A percentile compares a stretch with the other conserved stretches of the same genome.
These are phyloP conservation scores for Trimorus sp. DNA, from an alignment of 2,888 invertebrate species.

Conservation along the genomic window DNA sequence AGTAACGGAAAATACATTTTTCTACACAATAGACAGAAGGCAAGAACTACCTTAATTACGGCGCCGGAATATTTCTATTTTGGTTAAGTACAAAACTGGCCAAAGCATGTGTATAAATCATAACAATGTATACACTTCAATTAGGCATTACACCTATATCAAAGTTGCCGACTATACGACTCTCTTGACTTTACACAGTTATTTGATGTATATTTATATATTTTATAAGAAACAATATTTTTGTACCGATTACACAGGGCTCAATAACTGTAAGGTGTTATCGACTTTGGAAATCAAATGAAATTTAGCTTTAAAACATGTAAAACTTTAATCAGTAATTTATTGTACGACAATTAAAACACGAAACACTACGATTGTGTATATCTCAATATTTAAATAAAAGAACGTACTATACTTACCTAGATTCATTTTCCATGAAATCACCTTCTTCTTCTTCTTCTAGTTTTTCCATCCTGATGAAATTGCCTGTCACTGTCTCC, in stretches of 20 bases:
- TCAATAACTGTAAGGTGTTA: conserved; percentile 35
- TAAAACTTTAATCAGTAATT: conserved; percentile 23
- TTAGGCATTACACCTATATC: conserved; percentile 53
- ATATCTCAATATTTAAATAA: conserved; percentile 38
- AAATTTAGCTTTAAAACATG: conserved; percentile 32
- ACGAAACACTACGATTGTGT: conserved; percentile 22
- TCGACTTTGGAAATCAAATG: conserved; percentile 21
- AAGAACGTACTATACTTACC: conserved; percentile 35
- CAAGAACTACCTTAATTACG: conserved; percentile 32
- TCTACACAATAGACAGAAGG: background rate
- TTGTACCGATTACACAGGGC: conserved; percentile 34
- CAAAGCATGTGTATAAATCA: conserved; percentile 60
- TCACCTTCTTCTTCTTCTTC: conserved; percentile 12
- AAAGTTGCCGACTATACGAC: conserved; percentile 36
- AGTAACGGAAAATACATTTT: background rate
- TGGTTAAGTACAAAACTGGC: conserved; percentile 63
- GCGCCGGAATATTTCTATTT: conserved; percentile 53
- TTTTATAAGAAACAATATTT: conserved; percentile 51
- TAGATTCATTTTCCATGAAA: conserved; percentile 37
- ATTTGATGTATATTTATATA: conserved; percentile 54
- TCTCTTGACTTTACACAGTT: conserved; percentile 40
- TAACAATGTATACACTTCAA: conserved; percentile 46
- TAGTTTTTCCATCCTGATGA: conserved; percentile 29
- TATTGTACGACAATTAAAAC: conserved; percentile 19
- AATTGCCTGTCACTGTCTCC: background rate